These are phyloP conservation scores for Cyprinodon tularosa DNA, from an alignment of 2,113 vertebrate species.

Conservation along the genomic window DNA sequence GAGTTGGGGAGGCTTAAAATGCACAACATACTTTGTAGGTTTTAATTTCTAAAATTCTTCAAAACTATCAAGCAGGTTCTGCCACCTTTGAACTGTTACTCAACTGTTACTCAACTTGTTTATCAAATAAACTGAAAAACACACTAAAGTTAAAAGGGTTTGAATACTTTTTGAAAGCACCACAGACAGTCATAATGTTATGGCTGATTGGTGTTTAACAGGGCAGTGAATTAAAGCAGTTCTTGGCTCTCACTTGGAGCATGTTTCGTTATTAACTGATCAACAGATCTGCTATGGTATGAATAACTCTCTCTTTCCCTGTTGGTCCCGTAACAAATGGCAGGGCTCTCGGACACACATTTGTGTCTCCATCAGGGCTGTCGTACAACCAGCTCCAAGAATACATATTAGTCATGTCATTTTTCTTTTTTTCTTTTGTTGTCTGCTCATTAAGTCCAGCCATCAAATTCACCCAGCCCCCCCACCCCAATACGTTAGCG, in stretches of 20 bases:
- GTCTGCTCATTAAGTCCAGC: conserved; percentile 70
- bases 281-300: conserved; percentile 49
- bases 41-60: not conserved
- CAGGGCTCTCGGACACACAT: conserved; percentile 71
- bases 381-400: conserved; percentile 72
- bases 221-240: conserved; percentile 40
- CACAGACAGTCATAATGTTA: conserved; percentile 5
- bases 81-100: not conserved
- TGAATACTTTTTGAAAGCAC: not conserved
- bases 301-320: conserved; percentile 55
- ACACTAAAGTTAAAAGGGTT: not conserved
- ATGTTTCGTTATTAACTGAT: conserved; percentile 53
- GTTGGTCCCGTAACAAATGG: conserved; percentile 78
- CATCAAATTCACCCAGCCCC: conserved; percentile 43
- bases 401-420: conserved; percentile 75
- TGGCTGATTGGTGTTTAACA: conserved; percentile 25
- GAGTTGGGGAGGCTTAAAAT: not conserved
- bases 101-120: not conserved
- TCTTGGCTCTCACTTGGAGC: conserved; percentile 50
- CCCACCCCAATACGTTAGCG: conserved; percentile 70
- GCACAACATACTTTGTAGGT: not conserved
- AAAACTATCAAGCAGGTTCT: not conserved
- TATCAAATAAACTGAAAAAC: not conserved
- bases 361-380: conserved; percentile 73
- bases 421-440: conserved; percentile 43